Evolutionary conservation across 2,797 vertebrate species (phyloP).

Genomic region (Crenuchus spilurus): DNA sequence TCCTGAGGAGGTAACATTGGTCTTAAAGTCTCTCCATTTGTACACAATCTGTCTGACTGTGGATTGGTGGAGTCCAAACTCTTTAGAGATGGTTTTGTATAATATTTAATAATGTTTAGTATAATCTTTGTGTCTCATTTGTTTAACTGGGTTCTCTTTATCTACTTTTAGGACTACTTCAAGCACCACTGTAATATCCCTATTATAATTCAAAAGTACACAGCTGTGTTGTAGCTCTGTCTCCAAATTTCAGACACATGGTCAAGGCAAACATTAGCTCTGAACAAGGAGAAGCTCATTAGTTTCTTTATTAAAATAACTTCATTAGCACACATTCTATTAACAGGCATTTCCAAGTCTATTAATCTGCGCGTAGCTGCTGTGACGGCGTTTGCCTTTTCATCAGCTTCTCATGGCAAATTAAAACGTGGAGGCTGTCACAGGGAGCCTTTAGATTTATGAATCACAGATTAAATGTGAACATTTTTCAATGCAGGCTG

Average conservation of each 20-base stretch:
- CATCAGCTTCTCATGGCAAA: constrained; percentile 22
- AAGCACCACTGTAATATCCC: not conserved
- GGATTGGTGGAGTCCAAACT: too few species aligned
- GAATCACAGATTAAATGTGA: not conserved
- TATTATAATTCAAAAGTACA: not conserved
- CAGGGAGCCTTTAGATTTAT: constrained; percentile 27
- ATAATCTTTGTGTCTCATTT: too few species aligned
- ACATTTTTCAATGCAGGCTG: constrained; percentile 8
- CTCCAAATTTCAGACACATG: not conserved
- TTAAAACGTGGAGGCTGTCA: constrained; percentile 16
- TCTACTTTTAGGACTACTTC: too few species aligned
- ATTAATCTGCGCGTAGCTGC: constrained; percentile 32
- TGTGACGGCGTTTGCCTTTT: constrained; percentile 30
- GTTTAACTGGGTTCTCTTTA: too few species aligned
- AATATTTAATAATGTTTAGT: too few species aligned
- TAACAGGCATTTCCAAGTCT: constrained; percentile 32
- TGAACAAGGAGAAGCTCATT: constrained; percentile 32
- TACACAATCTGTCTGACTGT: too few species aligned
- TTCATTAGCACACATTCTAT: constrained; percentile 44
- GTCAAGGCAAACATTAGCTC: constrained; percentile 24
- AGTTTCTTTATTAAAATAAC: constrained; percentile 30
- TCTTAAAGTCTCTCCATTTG: too few species aligned
- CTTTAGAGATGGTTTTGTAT: too few species aligned
- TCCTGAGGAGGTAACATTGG: too few species aligned
- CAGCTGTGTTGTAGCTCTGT: not conserved